These are phyloP conservation scores for Metalampra italica DNA, from an alignment of 2,888 invertebrate genomes.

Conservation along the genomic window DNA sequence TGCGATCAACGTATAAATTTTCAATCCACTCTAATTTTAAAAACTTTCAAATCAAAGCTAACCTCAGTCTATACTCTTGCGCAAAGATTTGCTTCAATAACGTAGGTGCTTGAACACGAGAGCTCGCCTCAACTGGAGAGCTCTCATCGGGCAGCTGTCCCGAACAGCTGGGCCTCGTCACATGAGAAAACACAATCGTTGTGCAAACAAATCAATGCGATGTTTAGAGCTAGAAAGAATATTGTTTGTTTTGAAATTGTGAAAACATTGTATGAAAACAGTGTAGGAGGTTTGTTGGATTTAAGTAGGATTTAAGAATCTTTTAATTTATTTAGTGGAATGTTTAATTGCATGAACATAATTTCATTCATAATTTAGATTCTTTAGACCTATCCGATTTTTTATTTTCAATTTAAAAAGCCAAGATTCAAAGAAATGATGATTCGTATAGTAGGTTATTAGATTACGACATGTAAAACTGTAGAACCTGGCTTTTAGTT, in stretches of 20 bases:
- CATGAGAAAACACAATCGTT: slow-evolving; percentile 50
- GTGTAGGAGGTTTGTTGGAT: neutral
- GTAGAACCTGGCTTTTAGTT: too few relatives aligned
- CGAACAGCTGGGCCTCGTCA: slow-evolving; percentile 56
- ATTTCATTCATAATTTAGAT: too few relatives aligned
- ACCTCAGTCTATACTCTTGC: neutral
- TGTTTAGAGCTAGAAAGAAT: slow-evolving; percentile 25
- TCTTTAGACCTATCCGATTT: too few relatives aligned
- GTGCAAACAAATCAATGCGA: slow-evolving; percentile 51
- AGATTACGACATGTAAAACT: too few relatives aligned
- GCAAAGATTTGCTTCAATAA: slow-evolving; percentile 21
- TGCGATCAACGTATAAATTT: too few relatives aligned
- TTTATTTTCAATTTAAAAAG: too few relatives aligned
- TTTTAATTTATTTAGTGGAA: too few relatives aligned
- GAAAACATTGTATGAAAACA: neutral
- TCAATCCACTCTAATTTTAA: too few relatives aligned
- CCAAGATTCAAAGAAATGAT: too few relatives aligned
- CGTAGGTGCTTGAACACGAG: slow-evolving; percentile 31
- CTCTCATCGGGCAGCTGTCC: slow-evolving; percentile 50
- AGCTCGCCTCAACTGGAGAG: slow-evolving; percentile 32
- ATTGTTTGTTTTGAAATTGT: neutral
- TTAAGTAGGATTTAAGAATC: neutral
- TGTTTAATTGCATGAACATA: too few relatives aligned
- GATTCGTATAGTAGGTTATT: too few relatives aligned
- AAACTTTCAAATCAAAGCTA: neutral